Base-by-base conservation (phyloP, 2,797 vertebrate genomes). In the Labeo calbasu region DNA sequence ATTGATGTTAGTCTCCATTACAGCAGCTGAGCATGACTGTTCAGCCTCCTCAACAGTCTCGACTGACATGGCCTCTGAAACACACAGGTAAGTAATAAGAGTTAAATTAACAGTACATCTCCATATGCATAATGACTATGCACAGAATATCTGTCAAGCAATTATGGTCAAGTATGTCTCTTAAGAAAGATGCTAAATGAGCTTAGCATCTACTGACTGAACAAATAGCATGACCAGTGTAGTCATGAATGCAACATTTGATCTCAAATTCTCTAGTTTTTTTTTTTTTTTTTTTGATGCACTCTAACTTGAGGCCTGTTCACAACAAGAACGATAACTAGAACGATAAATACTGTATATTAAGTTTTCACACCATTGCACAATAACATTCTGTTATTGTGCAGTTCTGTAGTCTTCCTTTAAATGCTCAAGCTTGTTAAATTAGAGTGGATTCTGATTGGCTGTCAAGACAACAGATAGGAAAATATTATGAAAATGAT, bases 11-110 rank as follows among this genome's bases (percentile, higher is more conserved):
- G 40, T 85, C 50, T 68, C 71, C n/a, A 69, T 53, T 28, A 28
- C 14, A 1, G 59, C 43, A 1, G 57, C 75, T 81, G 84, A 53
- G 50, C 86, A 82, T 1, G 82, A 10, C 15, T 65, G 43, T 43
- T 89, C 71, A 25, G 81, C 69, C 15, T 77, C 82, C 72, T 82
- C 86, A 53, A 70, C 4, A 7, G 72, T 88, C 57, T 88, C 88
- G 46, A 55, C 81, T 75, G 82, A 25, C 36, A 65, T 65, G n/a
- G 40, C 21, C 25, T 76, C 83, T 87, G 82, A 59, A 80, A 78
- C 21, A 25, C 53, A 77, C 84, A 4, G 11, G 23, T 9, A 86
- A 46, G 75, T 13, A 48, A 9, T 55, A 15, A 36, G 77, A 76
- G 86, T 79, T 65, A 13, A 77, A 21, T 32, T 43, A 9, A 65